phyloP scores from a whole-genome alignment of 2,113 vertebrate genomes.

The Rhadina sibilatrix region DNA sequence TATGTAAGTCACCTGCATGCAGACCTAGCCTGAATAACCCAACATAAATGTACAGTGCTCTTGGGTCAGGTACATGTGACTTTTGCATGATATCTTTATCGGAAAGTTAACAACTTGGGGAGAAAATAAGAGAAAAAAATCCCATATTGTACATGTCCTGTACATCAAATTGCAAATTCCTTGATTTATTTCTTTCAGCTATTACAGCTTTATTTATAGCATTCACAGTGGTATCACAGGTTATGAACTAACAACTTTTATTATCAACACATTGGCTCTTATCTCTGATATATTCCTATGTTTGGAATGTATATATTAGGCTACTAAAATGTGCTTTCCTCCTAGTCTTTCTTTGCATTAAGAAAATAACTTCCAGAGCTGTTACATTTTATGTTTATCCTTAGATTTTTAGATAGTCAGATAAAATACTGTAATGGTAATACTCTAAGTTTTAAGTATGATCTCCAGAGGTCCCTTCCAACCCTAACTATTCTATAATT shows the following conservation, averaged over 20 bases:
- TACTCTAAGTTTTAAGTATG: not conserved
- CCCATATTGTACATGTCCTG: fast-evolving
- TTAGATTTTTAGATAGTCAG: not conserved
- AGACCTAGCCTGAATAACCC: not conserved
- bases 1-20: not conserved
- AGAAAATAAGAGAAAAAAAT: not conserved
- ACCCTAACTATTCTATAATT: not conserved
- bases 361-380: not conserved
- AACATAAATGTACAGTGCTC: not conserved
- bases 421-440: not conserved
- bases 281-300: not conserved
- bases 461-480: not conserved
- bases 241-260: not conserved
- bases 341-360: not conserved
- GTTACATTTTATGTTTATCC: not conserved
- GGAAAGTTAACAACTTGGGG: not conserved
- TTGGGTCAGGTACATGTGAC: not conserved
- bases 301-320: not conserved
- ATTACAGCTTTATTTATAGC: not conserved
- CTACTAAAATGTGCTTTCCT: not conserved
- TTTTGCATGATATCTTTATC: not conserved
- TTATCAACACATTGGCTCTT: not conserved
- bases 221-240: not conserved
- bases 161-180: not conserved
- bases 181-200: not conserved